Evolutionary conservation across 2,888 invertebrate species (phyloP).

Genomic region (Panorpa germanica): DNA sequence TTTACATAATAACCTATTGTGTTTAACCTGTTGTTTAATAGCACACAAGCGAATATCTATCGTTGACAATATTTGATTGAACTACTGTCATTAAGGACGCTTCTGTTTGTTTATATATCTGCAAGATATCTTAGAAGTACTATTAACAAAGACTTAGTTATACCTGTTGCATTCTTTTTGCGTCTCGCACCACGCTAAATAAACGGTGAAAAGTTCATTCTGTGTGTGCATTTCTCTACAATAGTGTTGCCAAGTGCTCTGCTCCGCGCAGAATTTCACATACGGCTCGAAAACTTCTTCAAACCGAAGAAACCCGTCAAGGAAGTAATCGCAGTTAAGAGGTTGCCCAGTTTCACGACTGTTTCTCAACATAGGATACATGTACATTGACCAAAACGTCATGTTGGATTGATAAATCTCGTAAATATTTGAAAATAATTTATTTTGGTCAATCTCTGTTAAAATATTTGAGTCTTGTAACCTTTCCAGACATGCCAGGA

Average conservation of each 20-base stretch:
- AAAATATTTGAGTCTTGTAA: conserved; percentile 66
- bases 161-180: conserved; percentile 72
- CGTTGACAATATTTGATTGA: too few species aligned
- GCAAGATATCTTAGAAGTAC: too few species aligned
- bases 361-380: conserved; percentile 59
- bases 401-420: conserved; percentile 62
- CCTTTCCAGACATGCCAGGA: conserved; percentile 59
- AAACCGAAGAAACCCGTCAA: conserved; percentile 61
- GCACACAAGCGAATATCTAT: too few species aligned
- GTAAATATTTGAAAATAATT: conserved; percentile 73
- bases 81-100: too few species aligned
- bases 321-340: conserved; percentile 54
- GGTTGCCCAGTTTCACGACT: conserved; percentile 39
- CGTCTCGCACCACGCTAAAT: conserved; percentile 86
- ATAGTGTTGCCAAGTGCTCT: conserved; percentile 72
- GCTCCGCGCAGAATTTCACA: conserved; percentile 73
- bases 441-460: conserved; percentile 64
- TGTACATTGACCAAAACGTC: conserved; percentile 64
- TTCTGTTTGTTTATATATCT: too few species aligned
- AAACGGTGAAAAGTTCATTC: conserved; percentile 73
- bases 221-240: conserved; percentile 61
- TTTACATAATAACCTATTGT: too few species aligned
- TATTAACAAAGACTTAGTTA: too few species aligned
- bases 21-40: too few species aligned
- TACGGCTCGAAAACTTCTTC: conserved; percentile 71